These are phyloP conservation scores for Aplodontia rufa DNA, from an alignment of 2,113 vertebrate genomes.

Conservation along the genomic window DNA sequence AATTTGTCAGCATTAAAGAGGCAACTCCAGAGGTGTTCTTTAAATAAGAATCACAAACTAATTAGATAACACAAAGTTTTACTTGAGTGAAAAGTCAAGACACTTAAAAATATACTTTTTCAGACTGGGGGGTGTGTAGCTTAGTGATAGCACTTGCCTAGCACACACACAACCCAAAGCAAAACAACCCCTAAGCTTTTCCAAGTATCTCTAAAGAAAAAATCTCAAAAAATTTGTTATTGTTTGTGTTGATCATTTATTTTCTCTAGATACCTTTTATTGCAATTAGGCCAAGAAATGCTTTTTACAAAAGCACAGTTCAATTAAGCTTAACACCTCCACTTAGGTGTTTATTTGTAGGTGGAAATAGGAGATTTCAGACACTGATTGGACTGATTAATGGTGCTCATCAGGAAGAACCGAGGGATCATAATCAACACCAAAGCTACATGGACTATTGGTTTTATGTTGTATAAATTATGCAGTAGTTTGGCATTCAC, in stretches of 20 bases:
- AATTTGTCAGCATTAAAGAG: not conserved
- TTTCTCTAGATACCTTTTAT: slow-evolving; percentile 38
- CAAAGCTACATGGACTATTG: slow-evolving; percentile 59
- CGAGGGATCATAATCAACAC: slow-evolving; percentile 66
- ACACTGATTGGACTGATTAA: slow-evolving; percentile 72
- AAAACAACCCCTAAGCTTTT: not conserved
- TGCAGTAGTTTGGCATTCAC: slow-evolving; percentile 70
- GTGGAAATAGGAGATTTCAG: slow-evolving; percentile 54
- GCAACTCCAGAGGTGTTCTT: not conserved
- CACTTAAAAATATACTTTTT: not conserved
- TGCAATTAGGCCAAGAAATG: not conserved
- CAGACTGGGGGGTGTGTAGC: not conserved
- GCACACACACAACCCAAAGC: not conserved
- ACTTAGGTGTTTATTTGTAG: slow-evolving; percentile 60
- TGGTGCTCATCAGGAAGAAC: slow-evolving; percentile 28
- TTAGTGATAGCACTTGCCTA: not conserved
- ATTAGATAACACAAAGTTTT: slow-evolving; percentile 24
- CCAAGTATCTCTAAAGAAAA: slow-evolving; percentile 28
- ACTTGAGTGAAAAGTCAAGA: slow-evolving; percentile 22
- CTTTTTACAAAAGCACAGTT: slow-evolving; percentile 40
- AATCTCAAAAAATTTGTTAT: not conserved
- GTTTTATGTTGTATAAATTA: slow-evolving; percentile 74
- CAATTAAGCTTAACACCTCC: slow-evolving; percentile 23
- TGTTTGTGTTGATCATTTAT: not conserved
- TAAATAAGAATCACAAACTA: not conserved